These are phyloP conservation scores for Polydrusus cervinus DNA, from an alignment of 2,888 invertebrate species.

Conservation along the genomic window DNA sequence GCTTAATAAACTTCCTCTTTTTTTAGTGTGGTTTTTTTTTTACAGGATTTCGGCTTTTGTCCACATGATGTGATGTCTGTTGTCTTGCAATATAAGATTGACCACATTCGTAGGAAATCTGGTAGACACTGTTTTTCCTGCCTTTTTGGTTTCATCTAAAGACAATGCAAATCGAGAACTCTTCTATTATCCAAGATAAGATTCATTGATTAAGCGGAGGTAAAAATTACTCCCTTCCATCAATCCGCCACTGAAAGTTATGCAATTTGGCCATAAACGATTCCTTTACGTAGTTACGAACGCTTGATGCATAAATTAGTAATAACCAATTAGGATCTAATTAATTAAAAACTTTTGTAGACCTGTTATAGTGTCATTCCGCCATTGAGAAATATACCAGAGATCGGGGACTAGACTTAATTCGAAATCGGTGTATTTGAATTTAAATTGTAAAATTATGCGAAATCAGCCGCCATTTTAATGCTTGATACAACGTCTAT, in stretches of 20 bases:
- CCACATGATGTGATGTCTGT: no score
- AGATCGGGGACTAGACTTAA: slow-evolving; percentile 15
- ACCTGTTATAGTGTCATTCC: slow-evolving; percentile 13
- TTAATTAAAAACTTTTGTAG: slow-evolving; percentile 9
- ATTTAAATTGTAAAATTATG: slow-evolving; percentile 38
- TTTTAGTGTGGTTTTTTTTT: no score
- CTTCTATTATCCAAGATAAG: no score
- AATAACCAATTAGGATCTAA: slow-evolving; percentile 12
- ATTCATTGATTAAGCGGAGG: no score
- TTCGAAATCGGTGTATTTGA: slow-evolving; percentile 38
- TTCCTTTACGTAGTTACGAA: background rate
- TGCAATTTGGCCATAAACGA: background rate
- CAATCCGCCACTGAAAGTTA: background rate
- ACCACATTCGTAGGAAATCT: no score
- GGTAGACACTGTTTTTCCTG: no score
- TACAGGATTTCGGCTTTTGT: no score
- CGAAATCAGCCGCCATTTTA: slow-evolving; percentile 33
- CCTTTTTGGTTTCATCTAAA: no score
- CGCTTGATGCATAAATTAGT: slow-evolving; percentile 15
- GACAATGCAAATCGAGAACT: no score
- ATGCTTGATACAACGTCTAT: slow-evolving; percentile 7
- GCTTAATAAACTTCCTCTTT: no score
- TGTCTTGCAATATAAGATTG: no score
- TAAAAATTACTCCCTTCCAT: no score
- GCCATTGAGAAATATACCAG: slow-evolving; percentile 23